phyloP scores from a whole-genome alignment of 2,113 vertebrate genomes.

The Phalacrocorax aristotelis region DNA sequence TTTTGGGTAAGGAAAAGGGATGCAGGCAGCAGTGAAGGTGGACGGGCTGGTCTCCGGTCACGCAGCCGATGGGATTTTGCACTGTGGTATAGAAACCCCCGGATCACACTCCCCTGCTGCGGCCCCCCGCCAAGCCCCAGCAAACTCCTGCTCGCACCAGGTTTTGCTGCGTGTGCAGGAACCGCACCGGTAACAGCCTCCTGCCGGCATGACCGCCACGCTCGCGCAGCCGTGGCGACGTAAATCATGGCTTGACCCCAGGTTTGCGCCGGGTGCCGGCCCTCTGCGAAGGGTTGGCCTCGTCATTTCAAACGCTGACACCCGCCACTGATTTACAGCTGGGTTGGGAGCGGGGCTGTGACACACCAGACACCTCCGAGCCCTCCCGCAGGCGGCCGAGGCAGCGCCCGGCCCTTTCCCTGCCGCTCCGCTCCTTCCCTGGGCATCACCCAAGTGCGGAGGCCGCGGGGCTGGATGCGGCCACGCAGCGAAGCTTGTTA shows the following conservation, averaged over 20 bases:
- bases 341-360: neutral
- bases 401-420: too few species aligned
- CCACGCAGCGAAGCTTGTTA: rapidly evolving
- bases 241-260: neutral
- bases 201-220: rapidly evolving
- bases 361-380: neutral
- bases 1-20: neutral
- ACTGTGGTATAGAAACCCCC: rapidly evolving
- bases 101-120: neutral
- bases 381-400: rapidly evolving
- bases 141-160: neutral
- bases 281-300: neutral
- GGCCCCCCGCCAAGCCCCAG: neutral
- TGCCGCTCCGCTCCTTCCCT: rapidly evolving
- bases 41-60: neutral
- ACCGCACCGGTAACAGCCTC: rapidly evolving
- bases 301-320: neutral
- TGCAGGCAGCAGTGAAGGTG: rapidly evolving
- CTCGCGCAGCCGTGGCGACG: rapidly evolving
- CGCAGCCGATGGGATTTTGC: neutral
- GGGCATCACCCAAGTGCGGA: rapidly evolving
- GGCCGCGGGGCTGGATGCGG: neutral
- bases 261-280: neutral
- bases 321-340: neutral
- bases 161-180: neutral